Base-by-base conservation (phyloP, 2,113 vertebrate genomes). In the Forbesichthys agassizii region DNA sequence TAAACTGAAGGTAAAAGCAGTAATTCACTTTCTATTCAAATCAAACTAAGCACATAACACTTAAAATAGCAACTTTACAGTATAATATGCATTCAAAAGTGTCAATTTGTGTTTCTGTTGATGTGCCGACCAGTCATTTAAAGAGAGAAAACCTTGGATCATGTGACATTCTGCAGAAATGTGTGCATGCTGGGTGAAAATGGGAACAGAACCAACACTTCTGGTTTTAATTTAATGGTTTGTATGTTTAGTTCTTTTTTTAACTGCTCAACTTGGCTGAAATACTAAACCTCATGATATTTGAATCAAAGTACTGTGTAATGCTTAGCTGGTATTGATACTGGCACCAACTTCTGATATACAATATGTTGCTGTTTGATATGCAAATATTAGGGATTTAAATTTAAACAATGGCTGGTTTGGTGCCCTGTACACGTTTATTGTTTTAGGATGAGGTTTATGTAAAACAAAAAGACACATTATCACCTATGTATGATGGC, bases 171-270 rank as follows among this genome's bases (percentile, higher is more conserved):
- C 20, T 7, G 62, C 3, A 27, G 12, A 16, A 55, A 48, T 49
- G 47, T 60, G 36, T 18, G 1, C 51, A 33, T 46, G 10, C n/a
- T 68, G 33, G 16, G 36, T n/a, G 66, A 76, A 13, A 47, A 63
- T 59, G 61, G 56, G 33, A 11, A 59, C 8, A 12, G 9, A 16
- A 13, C 16, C 73, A 77, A 60, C 10, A 6, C 14, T 53, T 63
- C 46, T 73, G 63, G 47, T 63, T 83, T 65, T 72, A 61, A 73
- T 80, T 71, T 68, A 16, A 12, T 4, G 7, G 59, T 0, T 42
- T 42, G 36, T 42, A 42, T 8, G 3, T 42, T 42, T 42, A 27
- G 27, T 42, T 42, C 0, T 42, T 6, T 42, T 42, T 42, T 42
- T 42, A 6, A 42, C 36, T 42, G 36, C 36, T 42, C 36, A 42